Evolutionary conservation across 2,888 invertebrate species (phyloP).

Genomic region (Heliconius hortense): DNA sequence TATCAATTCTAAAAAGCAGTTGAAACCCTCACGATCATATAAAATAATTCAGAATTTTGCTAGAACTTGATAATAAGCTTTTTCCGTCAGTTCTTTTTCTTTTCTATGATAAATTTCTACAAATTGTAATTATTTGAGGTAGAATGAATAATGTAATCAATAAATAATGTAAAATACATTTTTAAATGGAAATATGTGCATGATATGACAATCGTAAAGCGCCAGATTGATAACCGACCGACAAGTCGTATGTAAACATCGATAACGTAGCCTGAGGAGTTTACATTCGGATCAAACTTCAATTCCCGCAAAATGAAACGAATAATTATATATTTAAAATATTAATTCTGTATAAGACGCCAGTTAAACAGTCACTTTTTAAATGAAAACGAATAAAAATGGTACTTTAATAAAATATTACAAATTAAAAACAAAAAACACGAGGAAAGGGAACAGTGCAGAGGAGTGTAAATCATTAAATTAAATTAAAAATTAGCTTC

Average conservation of each 20-base stretch:
- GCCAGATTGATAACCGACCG: constrained; percentile 26
- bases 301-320: not conserved
- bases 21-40: too few species aligned
- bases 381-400: too few species aligned
- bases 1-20: too few species aligned
- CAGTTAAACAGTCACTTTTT: too few species aligned
- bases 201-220: constrained; percentile 21
- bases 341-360: not conserved
- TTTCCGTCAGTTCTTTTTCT: too few species aligned
- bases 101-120: too few species aligned
- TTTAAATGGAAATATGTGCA: constrained; percentile 8
- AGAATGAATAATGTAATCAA: not conserved
- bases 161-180: not conserved
- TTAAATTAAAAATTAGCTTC: too few species aligned
- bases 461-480: too few species aligned
- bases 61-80: too few species aligned
- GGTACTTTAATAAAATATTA: not conserved
- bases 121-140: too few species aligned
- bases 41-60: too few species aligned
- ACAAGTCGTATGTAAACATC: constrained; percentile 23
- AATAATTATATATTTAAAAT: not conserved
- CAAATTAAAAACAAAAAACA: not conserved
- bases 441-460: not conserved
- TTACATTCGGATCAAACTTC: not conserved
- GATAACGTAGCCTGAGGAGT: too few species aligned